These are phyloP conservation scores for Neodiprion fabricii DNA, from an alignment of 1,140 invertebrate species.

Conservation along the genomic window DNA sequence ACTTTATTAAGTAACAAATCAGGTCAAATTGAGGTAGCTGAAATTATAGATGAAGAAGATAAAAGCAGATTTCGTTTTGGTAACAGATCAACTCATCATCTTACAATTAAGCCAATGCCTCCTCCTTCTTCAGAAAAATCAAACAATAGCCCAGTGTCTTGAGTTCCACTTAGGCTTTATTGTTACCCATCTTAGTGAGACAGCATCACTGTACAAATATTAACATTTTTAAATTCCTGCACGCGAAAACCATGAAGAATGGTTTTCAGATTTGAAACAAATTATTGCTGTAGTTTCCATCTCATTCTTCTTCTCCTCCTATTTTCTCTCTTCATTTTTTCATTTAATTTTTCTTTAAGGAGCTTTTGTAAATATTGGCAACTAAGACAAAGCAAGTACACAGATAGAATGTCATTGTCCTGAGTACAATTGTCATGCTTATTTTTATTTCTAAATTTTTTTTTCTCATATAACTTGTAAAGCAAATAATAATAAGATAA, in stretches of 20 bases:
- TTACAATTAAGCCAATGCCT: slow-evolving; percentile 22
- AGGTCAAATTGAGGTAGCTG: slow-evolving; percentile 28
- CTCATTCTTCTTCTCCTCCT: slow-evolving; percentile 25
- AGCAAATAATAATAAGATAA: not conserved
- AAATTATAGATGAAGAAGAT: slow-evolving; percentile 38
- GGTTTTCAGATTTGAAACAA: not conserved
- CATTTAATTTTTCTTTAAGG: not conserved
- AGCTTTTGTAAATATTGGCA: slow-evolving; percentile 15
- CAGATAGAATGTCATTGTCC: slow-evolving; percentile 32
- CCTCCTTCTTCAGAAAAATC: slow-evolving; percentile 28
- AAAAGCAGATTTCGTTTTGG: slow-evolving; percentile 20
- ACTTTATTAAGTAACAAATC: slow-evolving; percentile 20
- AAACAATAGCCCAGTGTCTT: slow-evolving; percentile 31
- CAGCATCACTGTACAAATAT: not conserved
- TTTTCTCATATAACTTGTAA: no score
- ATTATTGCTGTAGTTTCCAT: slow-evolving; percentile 9
- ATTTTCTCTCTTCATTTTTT: not conserved
- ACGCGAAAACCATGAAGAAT: not conserved
- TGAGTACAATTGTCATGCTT: slow-evolving; percentile 42
- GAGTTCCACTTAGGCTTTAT: slow-evolving; percentile 16
- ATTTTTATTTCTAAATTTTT: slow-evolving; percentile 8
- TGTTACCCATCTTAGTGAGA: not conserved
- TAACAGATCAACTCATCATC: slow-evolving; percentile 34
- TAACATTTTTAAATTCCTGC: not conserved
- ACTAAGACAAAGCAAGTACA: slow-evolving; percentile 1